Conservation (phyloP, 1,140 invertebrate genomes). For the Amyelois transitella region DNA sequence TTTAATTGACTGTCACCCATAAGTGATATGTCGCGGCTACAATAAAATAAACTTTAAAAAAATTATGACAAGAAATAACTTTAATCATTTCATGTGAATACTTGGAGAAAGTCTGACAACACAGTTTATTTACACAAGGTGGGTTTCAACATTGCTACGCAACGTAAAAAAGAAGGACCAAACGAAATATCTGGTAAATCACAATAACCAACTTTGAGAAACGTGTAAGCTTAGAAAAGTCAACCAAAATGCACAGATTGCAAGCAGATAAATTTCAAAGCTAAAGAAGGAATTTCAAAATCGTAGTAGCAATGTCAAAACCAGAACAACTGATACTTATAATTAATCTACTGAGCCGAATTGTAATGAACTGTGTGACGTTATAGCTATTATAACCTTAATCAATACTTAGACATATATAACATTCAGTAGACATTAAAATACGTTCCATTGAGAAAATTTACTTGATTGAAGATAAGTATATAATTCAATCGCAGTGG, state of each 20-base stretch:
- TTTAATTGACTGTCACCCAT: constrained; percentile 63
- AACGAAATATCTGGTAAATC: constrained; percentile 9
- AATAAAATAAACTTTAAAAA: background rate
- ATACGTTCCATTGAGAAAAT: constrained; percentile 44
- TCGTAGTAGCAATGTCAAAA: constrained; percentile 67
- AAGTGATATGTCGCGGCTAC: constrained; percentile 61
- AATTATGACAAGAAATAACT: background rate
- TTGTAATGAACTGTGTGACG: constrained; percentile 41
- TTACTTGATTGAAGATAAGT: constrained; percentile 27
- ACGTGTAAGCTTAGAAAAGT: constrained; percentile 28
- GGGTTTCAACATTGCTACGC: constrained; percentile 70
- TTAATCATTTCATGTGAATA: background rate
- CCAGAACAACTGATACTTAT: constrained; percentile 43
- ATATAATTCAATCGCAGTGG: constrained; percentile 27
- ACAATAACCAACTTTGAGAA: constrained; percentile 66
- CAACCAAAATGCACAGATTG: constrained; percentile 12
- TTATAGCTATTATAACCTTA: constrained; percentile 47
- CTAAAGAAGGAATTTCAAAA: constrained; percentile 3
- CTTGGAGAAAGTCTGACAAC: constrained; percentile 48
- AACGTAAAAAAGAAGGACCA: constrained; percentile 10
- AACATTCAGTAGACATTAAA: constrained; percentile 59
- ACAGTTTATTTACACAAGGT: constrained; percentile 37
- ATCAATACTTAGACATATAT: constrained; percentile 67
- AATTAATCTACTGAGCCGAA: constrained; percentile 51
- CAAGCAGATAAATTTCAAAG: constrained; percentile 14